Conservation (phyloP, 1,140 invertebrate species). For the Drosophila ananassae region DNA sequence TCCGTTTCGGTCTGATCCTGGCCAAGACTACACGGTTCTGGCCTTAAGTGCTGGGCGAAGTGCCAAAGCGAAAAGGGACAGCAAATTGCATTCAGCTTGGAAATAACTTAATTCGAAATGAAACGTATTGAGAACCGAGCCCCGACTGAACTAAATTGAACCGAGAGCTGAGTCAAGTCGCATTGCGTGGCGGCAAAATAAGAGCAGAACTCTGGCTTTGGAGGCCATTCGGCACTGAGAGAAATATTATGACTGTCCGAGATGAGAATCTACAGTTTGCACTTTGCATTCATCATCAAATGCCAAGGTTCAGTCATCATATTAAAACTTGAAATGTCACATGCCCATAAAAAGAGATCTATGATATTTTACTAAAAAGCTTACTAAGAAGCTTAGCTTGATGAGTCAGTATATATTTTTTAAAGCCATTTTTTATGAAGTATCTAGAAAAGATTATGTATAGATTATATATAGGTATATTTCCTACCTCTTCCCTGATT, state of each 20-base stretch:
- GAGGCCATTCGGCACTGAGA: conserved; percentile 15
- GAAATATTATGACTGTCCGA: background rate
- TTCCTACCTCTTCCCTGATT: too few species aligned
- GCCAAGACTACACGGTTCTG: conserved; percentile 18
- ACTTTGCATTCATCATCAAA: background rate
- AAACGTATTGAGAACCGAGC: conserved; percentile 64
- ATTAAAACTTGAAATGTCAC: background rate
- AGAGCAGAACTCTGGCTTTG: conserved; percentile 15
- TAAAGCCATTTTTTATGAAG: background rate
- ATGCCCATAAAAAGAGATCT: background rate
- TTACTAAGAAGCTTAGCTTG: background rate
- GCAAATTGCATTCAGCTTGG: conserved; percentile 67
- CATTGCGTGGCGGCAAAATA: conserved; percentile 24
- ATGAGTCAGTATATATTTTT: background rate
- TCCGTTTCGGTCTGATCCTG: conserved; percentile 2
- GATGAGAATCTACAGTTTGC: background rate
- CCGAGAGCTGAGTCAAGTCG: conserved; percentile 38
- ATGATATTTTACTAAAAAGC: background rate
- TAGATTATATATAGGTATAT: too few species aligned
- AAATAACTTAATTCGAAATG: conserved; percentile 67
- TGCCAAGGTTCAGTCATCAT: background rate
- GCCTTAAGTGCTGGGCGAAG: conserved; percentile 61
- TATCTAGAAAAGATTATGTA: too few species aligned
- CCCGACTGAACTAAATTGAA: conserved; percentile 40
- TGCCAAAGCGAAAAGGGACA: conserved; percentile 67